Evolutionary conservation across 2,888 invertebrate species (phyloP), one percentile per base, ranked within the genome.

Genomic region (Nemoura dubitans): DNA sequence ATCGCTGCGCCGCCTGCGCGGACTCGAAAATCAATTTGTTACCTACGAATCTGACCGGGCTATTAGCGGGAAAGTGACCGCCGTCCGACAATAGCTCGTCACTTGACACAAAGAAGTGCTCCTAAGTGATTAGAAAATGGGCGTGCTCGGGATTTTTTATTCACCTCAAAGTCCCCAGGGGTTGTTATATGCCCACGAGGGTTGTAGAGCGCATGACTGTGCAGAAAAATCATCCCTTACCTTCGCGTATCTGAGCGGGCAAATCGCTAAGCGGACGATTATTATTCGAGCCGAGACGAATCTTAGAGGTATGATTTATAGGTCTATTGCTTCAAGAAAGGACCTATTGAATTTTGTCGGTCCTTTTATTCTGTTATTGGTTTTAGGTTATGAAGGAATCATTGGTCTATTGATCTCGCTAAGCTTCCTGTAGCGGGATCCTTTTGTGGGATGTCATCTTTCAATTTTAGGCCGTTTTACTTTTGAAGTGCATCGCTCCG

Each of bases 281-380:
- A 10, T 59, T 59, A 59, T 59, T 59, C 59, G 59, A 21, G 59
- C 59, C 14, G 59, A 59, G 59, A 7, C 59, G 59, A 59, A 59
- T 59, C 59, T 59, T 21, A 7, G n/a, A n/a, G 2, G 14, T 59
- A 59, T 59, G 59, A 59, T 59, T 59, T 59, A 59, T 59, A 59
- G 59, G 59, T 59, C 10, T 78, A 78, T 78, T 78, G 59, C 59
- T 21, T 59, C n/a, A 78, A 78, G 78, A 78, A 78, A 26, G 29
- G 16, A 59, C 59, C 59, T 59, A 59, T 59, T 59, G 59, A 59
- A 59, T 21, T 2, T 59, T 59, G 10, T 21, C 59, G 59, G 10
- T 59, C 59, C 59, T 59, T 59, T 59, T 59, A 59, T 59, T 59
- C 59, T 21, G 59, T 14, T 59, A 59, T 59, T 59, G 59, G 59